Conservation (phyloP, 2,797 vertebrate species). For the Cuculus canorus region DNA sequence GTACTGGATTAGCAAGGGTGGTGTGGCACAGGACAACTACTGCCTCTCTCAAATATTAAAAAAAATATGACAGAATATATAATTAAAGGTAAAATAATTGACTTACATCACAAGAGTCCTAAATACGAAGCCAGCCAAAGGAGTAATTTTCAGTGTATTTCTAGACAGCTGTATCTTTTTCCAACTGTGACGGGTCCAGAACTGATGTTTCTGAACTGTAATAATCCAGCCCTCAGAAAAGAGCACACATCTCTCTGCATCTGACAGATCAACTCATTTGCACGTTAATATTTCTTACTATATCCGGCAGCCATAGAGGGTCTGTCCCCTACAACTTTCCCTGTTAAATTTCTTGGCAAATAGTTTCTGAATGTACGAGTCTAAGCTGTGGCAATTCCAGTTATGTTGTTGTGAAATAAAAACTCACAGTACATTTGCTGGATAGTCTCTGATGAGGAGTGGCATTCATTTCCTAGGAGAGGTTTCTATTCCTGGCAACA, state of each 20-base stretch:
- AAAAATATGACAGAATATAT: background rate
- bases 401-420: background rate
- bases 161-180: background rate
- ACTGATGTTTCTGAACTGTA: background rate
- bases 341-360: background rate
- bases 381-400: background rate
- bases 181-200: background rate
- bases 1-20: background rate
- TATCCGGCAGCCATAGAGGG: background rate
- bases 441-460: background rate
- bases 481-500: slow-evolving; percentile 22
- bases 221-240: background rate
- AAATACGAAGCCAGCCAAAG: background rate
- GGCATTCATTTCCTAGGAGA: background rate
- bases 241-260: background rate
- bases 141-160: background rate
- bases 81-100: background rate
- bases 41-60: background rate
- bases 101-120: background rate
- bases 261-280: background rate
- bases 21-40: background rate
- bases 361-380: background rate
- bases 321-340: background rate
- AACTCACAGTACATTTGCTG: background rate
- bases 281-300: background rate